phyloP scores from a whole-genome alignment of 2,113 vertebrate species.

The Erythrolamprus reginae region DNA sequence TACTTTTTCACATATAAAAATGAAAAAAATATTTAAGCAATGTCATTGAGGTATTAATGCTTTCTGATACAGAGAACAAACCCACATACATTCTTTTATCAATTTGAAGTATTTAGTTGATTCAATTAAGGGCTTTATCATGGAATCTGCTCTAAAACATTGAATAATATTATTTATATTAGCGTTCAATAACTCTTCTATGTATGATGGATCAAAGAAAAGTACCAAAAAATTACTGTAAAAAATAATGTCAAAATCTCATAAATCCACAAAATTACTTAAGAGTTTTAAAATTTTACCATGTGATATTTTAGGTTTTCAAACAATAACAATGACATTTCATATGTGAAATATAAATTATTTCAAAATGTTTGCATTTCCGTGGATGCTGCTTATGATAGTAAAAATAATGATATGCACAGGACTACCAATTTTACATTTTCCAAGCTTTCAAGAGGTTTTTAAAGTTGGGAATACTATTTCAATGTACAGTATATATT shows the following conservation, averaged over 20 bases:
- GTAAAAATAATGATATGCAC: background rate
- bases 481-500: slow-evolving; percentile 30
- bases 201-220: background rate
- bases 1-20: slow-evolving; percentile 13
- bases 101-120: slow-evolving; percentile 33
- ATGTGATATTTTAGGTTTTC: background rate
- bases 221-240: background rate
- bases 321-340: background rate
- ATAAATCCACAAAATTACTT: background rate
- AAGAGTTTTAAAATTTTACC: background rate
- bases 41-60: slow-evolving; percentile 19
- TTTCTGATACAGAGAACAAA: background rate
- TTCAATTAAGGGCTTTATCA: slow-evolving; percentile 41
- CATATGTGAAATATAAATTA: background rate
- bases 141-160: slow-evolving; percentile 24
- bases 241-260: background rate
- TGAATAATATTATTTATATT: slow-evolving; percentile 21
- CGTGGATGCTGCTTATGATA: background rate
- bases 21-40: background rate
- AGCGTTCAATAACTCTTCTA: background rate
- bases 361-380: background rate
- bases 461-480: background rate
- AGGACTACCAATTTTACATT: background rate
- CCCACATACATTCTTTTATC: background rate
- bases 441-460: slow-evolving; percentile 26